These are phyloP conservation scores for Enteromius afrohamiltoni DNA, from an alignment of 2,797 vertebrate species.

Conservation along the genomic window DNA sequence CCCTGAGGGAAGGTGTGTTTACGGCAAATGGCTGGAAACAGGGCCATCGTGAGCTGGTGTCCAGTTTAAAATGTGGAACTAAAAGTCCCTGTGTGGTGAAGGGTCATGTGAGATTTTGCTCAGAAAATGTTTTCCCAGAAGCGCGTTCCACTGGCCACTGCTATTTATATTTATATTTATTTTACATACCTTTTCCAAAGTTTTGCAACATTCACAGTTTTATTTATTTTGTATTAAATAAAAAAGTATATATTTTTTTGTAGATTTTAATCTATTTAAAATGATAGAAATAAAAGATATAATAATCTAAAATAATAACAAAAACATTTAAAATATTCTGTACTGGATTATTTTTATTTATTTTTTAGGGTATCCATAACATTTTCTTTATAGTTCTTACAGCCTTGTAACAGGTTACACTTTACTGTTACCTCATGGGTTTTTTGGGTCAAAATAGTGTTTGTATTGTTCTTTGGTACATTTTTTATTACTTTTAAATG, in stretches of 20 bases:
- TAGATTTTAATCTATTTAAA: not conserved
- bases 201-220: too few relatives aligned
- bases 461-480: not conserved
- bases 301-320: too few relatives aligned
- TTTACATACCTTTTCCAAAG: not conserved
- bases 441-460: not conserved
- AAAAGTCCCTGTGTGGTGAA: slow-evolving; percentile 8
- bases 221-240: not conserved
- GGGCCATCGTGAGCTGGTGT: not conserved
- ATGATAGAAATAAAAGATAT: not conserved
- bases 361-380: not conserved
- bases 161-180: not conserved
- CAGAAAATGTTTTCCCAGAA: slow-evolving; percentile 21
- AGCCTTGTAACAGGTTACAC: not conserved
- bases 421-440: not conserved
- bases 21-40: slow-evolving; percentile 20
- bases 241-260: not conserved
- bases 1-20: not conserved
- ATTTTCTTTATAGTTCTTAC: not conserved
- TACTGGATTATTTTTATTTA: not conserved
- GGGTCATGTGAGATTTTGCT: slow-evolving; percentile 19
- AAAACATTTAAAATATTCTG: not conserved
- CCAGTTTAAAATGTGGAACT: slow-evolving; percentile 13
- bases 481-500: not conserved
- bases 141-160: not conserved